A percentile compares a stretch with the other conserved stretches of the same genome.
These are phyloP conservation scores for Sinosuthora webbiana DNA, from an alignment of 2,113 vertebrate genomes.

Conservation along the genomic window DNA sequence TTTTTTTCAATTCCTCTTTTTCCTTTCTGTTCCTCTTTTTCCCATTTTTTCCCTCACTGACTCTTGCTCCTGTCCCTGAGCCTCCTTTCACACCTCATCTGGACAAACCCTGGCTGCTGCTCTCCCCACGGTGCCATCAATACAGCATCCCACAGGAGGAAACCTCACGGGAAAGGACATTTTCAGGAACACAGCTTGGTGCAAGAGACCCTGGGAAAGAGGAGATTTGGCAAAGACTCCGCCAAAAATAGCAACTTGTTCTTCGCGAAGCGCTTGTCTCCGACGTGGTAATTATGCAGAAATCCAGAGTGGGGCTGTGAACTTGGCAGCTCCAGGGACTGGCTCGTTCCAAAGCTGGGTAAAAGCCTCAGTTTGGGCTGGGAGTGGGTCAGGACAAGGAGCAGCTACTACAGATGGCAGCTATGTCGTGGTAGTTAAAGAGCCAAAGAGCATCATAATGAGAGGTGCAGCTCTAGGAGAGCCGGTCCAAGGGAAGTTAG, in stretches of 20 bases:
- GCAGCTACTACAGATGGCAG: neutral
- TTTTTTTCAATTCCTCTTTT: neutral
- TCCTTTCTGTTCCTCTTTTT: neutral
- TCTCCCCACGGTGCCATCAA: neutral
- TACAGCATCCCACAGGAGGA: neutral
- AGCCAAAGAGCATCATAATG: neutral
- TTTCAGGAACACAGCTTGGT: neutral
- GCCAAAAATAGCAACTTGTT: neutral
- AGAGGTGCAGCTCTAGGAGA: neutral
- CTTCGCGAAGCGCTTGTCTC: neutral
- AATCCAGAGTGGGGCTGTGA: slow-evolving; percentile 13
- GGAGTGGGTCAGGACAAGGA: neutral
- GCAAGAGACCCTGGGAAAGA: neutral
- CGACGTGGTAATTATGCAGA: slow-evolving; percentile 16
- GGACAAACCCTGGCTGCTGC: neutral
- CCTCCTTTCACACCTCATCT: neutral
- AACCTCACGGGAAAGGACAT: neutral
- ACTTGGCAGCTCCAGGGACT: neutral
- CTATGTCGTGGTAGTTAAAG: neutral
- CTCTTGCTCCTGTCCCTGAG: neutral
- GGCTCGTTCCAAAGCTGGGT: neutral
- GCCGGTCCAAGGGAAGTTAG: neutral
- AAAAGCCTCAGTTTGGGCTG: neutral
- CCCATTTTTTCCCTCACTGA: too few species aligned
- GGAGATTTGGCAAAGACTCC: neutral